These are phyloP conservation scores for Acleris laterana DNA, from an alignment of 2,888 invertebrate species.

Conservation along the genomic window DNA sequence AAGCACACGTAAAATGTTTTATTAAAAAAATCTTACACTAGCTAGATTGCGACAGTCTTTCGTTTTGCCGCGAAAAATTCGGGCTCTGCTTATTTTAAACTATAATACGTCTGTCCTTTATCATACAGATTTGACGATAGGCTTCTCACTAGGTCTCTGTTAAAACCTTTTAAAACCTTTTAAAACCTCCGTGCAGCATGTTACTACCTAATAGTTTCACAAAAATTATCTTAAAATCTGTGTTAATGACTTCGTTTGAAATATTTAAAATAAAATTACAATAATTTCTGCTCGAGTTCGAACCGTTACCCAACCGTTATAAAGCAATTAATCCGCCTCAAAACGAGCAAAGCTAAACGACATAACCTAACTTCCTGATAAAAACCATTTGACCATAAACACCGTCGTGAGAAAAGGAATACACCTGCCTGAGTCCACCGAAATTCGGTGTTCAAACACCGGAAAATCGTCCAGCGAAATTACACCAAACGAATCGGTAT, in stretches of 20 bases:
- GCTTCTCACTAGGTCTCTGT: too few species aligned
- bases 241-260: too few species aligned
- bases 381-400: constrained; percentile 59
- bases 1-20: too few species aligned
- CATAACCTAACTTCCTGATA: constrained; percentile 67
- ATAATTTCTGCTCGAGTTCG: not conserved
- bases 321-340: constrained; percentile 39
- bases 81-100: too few species aligned
- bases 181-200: not conserved
- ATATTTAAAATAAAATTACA: not conserved
- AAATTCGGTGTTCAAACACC: constrained; percentile 77
- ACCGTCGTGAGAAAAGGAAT: constrained; percentile 74
- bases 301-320: constrained; percentile 23
- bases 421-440: constrained; percentile 77
- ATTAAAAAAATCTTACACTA: too few species aligned
- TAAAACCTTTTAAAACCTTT: too few species aligned
- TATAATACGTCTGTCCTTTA: too few species aligned
- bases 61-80: too few species aligned
- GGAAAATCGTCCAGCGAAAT: constrained; percentile 80
- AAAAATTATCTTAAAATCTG: not conserved
- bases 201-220: not conserved
- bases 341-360: constrained; percentile 50
- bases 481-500: constrained; percentile 70
- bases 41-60: too few species aligned
- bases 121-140: too few species aligned